A percentile compares a stretch with the other conserved stretches of the same genome.
Conservation (phyloP, 2,113 vertebrate genomes). For the Mirounga angustirostris region DNA sequence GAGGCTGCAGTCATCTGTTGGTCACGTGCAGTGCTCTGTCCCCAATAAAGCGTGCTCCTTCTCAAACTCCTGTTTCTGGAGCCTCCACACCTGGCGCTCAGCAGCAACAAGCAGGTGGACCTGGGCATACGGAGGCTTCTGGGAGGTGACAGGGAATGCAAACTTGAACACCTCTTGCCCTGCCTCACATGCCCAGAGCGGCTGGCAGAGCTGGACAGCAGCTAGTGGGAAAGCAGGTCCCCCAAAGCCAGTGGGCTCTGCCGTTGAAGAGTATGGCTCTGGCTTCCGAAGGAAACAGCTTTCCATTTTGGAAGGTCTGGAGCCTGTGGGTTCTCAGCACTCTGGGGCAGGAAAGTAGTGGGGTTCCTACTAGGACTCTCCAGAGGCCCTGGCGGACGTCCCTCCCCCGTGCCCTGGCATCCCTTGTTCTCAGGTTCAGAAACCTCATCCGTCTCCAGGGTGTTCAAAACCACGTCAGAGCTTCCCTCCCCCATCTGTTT, state of each 20-base stretch:
- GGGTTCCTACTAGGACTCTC: neutral
- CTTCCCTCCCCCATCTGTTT: neutral
- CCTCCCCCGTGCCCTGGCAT: rapidly evolving
- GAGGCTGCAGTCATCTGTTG: neutral
- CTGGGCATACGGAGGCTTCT: neutral
- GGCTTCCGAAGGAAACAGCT: neutral
- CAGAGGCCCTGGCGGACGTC: neutral
- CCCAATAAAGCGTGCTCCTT: conserved; percentile 85
- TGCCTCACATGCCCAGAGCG: rapidly evolving
- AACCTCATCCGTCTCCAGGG: neutral
- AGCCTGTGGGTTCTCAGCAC: neutral
- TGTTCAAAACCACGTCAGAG: no score
- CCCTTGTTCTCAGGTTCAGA: neutral
- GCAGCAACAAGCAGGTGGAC: neutral
- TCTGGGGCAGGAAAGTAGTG: no score
- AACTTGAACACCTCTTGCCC: neutral
- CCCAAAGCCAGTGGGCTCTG: no score
- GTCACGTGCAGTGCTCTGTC: conserved; percentile 62
- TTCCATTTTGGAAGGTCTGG: neutral
- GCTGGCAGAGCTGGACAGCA: neutral
- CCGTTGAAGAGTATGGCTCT: neutral
- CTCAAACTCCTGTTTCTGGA: neutral
- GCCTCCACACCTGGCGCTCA: rapidly evolving
- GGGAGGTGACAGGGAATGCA: neutral
- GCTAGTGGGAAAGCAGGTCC: neutral